Conservation (phyloP, 2,797 vertebrate species). For the Pangasius mekongensis region DNA sequence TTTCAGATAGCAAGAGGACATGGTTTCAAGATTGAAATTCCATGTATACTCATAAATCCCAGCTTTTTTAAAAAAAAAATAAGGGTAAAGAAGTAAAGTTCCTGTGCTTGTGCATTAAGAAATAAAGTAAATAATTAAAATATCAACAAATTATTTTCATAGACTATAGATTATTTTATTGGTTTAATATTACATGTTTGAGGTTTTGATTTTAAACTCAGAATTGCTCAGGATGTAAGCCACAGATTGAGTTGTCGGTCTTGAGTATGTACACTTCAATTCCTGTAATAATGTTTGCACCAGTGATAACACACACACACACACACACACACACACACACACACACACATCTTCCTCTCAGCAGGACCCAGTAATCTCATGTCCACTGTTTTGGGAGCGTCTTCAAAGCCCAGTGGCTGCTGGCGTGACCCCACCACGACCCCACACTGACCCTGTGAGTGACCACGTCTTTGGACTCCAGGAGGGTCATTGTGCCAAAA, state of each 20-base stretch:
- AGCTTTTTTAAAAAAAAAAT: not conserved
- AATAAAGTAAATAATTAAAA: not conserved
- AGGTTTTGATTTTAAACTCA: not conserved
- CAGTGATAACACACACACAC: constrained; percentile 43
- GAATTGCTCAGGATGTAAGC: not conserved
- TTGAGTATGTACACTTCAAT: not conserved
- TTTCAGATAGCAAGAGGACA: not conserved
- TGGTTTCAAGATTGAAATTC: not conserved
- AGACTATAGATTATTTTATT: not conserved
- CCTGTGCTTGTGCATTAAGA: not conserved
- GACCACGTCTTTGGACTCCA: constrained; percentile 76
- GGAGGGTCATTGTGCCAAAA: constrained; percentile 63
- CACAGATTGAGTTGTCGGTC: not conserved
- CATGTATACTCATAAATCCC: not conserved
- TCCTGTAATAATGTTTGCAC: constrained; percentile 20
- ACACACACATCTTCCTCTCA: constrained; percentile 51
- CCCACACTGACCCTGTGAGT: constrained; percentile 65
- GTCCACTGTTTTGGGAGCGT: constrained; percentile 52
- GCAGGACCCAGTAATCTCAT: constrained; percentile 48
- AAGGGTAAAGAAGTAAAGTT: not conserved
- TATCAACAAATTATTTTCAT: not conserved
- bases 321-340: constrained; percentile 21
- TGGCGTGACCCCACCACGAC: constrained; percentile 64
- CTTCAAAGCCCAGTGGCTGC: constrained; percentile 62
- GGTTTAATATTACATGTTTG: not conserved